phyloP scores from a whole-genome alignment of 1,140 invertebrate species.

The Achatina immaculata region DNA sequence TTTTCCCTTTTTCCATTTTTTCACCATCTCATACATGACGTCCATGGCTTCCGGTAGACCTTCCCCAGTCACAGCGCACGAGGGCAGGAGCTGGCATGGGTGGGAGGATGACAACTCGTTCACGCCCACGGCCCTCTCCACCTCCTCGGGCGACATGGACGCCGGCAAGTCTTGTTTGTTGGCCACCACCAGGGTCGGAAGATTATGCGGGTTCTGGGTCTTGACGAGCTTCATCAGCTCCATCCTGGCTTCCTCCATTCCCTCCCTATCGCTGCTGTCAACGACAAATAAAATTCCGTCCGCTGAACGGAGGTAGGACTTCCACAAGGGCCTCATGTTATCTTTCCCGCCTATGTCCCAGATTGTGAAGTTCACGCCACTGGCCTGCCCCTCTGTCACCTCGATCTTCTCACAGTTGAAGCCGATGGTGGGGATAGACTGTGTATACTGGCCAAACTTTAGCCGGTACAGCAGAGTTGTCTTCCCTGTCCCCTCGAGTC shows the following conservation, averaged over 20 bases:
- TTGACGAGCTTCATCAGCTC: conserved; percentile 87
- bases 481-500: conserved; percentile 96
- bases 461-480: conserved; percentile 97
- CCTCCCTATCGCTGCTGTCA: conserved; percentile 73
- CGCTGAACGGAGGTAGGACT: conserved; percentile 96
- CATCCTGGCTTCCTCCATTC: conserved; percentile 74
- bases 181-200: conserved; percentile 96
- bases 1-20: conserved; percentile 88
- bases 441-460: conserved; percentile 97
- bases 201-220: conserved; percentile 93
- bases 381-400: conserved; percentile 75
- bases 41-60: conserved; percentile 94
- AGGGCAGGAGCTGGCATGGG: conserved; percentile 90
- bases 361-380: conserved; percentile 75
- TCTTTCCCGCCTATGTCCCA: conserved; percentile 99
- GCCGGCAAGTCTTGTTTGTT: conserved; percentile 99
- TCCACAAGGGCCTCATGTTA: conserved; percentile 96
- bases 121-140: conserved; percentile 89
- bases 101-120: conserved; percentile 81
- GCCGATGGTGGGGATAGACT: conserved; percentile 96
- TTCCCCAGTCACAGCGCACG: conserved; percentile 96
- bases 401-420: conserved; percentile 98
- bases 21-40: conserved; percentile 92
- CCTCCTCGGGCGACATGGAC: conserved; percentile 91
- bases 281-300: conserved; percentile 79